Conservation (phyloP, 1,140 invertebrate genomes). For the Drosophila cardini region DNA sequence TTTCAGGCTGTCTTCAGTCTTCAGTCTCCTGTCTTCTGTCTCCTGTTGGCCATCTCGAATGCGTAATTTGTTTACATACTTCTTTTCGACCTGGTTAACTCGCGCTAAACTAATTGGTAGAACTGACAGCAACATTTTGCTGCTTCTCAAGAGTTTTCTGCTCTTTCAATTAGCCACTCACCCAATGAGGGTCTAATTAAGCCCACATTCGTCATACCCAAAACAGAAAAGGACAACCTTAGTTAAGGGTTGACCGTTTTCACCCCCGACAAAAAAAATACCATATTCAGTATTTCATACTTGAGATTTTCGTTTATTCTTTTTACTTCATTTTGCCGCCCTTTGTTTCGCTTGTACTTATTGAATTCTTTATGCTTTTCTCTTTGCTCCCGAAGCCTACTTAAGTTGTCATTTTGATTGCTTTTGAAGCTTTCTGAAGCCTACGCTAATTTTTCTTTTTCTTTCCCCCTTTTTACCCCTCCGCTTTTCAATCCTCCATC, state of each 20-base stretch:
- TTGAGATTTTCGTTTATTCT: slow-evolving; percentile 26
- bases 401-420: slow-evolving; percentile 83
- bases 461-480: not conserved
- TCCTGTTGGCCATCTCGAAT: slow-evolving; percentile 1
- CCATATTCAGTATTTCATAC: not conserved
- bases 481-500: slow-evolving; percentile 39
- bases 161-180: slow-evolving; percentile 60
- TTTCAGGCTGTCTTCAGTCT: no score
- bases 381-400: slow-evolving; percentile 63
- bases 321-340: slow-evolving; percentile 4
- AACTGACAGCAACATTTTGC: not conserved
- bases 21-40: slow-evolving; percentile 16
- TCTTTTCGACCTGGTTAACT: not conserved
- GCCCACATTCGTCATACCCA: slow-evolving; percentile 50
- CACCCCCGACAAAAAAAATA: not conserved
- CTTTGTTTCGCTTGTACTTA: slow-evolving; percentile 31
- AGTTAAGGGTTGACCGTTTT: slow-evolving; percentile 16
- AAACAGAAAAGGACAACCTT: not conserved
- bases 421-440: slow-evolving; percentile 78
- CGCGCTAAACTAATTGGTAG: slow-evolving; percentile 32
- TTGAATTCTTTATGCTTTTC: slow-evolving; percentile 40
- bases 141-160: slow-evolving; percentile 36
- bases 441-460: slow-evolving; percentile 67
- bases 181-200: slow-evolving; percentile 72
- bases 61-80: not conserved